A percentile compares a stretch with the other conserved stretches of the same genome.
phyloP scores from a whole-genome alignment of 2,797 vertebrate genomes.

The Odontamblyopus lacepedii region DNA sequence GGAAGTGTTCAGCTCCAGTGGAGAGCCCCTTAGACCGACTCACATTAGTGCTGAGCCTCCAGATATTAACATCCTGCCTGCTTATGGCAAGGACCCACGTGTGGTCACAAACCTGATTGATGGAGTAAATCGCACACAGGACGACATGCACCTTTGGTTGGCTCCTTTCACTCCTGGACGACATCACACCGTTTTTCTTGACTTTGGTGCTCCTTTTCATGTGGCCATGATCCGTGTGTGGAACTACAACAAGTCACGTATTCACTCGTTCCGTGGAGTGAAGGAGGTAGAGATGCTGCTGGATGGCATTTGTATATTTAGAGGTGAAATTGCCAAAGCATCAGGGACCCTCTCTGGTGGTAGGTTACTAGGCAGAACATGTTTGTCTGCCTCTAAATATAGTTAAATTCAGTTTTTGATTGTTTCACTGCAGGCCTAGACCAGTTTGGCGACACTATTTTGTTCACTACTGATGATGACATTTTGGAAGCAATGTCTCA shows the following conservation, averaged over 20 bases:
- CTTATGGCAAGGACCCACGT: slow-evolving; percentile 89
- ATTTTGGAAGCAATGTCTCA: slow-evolving; percentile 93
- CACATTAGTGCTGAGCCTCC: slow-evolving; percentile 86
- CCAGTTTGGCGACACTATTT: slow-evolving; percentile 96
- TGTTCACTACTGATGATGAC: slow-evolving; percentile 94
- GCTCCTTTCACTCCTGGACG: slow-evolving; percentile 90
- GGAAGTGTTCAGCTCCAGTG: slow-evolving; percentile 90
- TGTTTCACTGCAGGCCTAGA: slow-evolving; percentile 80
- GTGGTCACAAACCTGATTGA: slow-evolving; percentile 87
- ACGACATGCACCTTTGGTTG: slow-evolving; percentile 98
- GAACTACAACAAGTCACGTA: slow-evolving; percentile 99
- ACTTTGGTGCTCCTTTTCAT: slow-evolving; percentile 82
- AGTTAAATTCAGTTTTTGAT: not conserved
- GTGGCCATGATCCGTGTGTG: slow-evolving; percentile 95
- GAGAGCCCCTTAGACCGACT: slow-evolving; percentile 82
- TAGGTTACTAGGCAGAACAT: slow-evolving; percentile 52
- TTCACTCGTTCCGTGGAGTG: slow-evolving; percentile 93
- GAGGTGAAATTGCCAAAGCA: slow-evolving; percentile 95
- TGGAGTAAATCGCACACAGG: slow-evolving; percentile 91
- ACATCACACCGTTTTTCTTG: slow-evolving; percentile 82
- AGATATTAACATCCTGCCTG: slow-evolving; percentile 91
- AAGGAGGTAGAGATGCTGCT: slow-evolving; percentile 89
- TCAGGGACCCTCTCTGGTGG: slow-evolving; percentile 92
- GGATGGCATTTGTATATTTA: slow-evolving; percentile 88
- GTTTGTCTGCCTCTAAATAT: not conserved